These are phyloP conservation scores for Rotaria socialis DNA, from an alignment of 2,888 invertebrate species.

Conservation along the genomic window DNA sequence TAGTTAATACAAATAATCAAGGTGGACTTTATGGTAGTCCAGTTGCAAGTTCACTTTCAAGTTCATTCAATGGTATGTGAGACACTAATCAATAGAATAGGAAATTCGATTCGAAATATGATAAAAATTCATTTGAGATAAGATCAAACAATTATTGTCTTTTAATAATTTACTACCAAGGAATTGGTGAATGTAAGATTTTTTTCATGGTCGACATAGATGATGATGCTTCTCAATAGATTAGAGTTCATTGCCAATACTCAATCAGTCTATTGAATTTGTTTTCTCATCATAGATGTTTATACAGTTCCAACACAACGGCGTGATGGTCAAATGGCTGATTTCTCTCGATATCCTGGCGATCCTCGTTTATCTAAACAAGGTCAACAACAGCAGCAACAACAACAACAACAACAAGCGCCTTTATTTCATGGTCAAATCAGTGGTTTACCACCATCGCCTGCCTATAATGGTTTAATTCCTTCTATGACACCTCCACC, in stretches of 20 bases:
- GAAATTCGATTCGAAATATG: too few species aligned
- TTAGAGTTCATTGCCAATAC: too few species aligned
- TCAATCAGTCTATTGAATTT: too few species aligned
- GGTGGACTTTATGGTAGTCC: conserved; percentile 33
- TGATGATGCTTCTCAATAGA: neutral
- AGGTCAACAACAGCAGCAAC: neutral
- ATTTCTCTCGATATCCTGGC: conserved; percentile 13
- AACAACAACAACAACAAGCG: neutral
- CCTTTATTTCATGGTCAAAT: conserved; percentile 15
- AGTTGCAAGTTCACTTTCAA: conserved; percentile 15
- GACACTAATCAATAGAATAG: too few species aligned
- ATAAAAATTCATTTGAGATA: too few species aligned
- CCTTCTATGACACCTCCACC: conserved; percentile 19
- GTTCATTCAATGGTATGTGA: conserved; percentile 24
- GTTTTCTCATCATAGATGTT: neutral
- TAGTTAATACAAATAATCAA: conserved; percentile 27
- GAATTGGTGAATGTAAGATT: too few species aligned
- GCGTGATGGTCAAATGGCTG: neutral
- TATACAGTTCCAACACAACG: conserved; percentile 16
- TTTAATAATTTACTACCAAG: too few species aligned
- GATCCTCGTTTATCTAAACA: conserved; percentile 21
- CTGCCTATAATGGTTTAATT: neutral
- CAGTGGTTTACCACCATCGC: conserved; percentile 32
- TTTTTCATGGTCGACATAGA: neutral
- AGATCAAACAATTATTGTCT: too few species aligned